Base-by-base conservation (phyloP, 2,797 vertebrate genomes). In the Darevskia nairensis region DNA sequence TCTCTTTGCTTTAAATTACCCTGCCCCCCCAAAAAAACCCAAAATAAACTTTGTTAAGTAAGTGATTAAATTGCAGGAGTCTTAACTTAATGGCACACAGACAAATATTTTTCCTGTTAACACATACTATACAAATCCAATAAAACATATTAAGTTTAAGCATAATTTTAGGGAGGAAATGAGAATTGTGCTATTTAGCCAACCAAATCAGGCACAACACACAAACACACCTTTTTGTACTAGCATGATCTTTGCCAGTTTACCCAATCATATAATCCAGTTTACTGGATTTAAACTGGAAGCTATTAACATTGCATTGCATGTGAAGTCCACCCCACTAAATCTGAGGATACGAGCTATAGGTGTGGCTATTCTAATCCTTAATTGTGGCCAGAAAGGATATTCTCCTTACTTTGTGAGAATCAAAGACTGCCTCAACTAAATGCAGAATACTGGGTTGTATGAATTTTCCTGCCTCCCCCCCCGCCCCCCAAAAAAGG, bases 61-160 rank as follows among this genome's bases (percentile, higher is more conserved):
- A 35, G 50, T 55, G 50, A 55, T 55, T 15, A 55, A 55, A 55
- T 15, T 15, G 50, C 50, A 55, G 50, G 50, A 55, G 13, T 55
- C 13, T 55, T 55, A 55, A 55, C 13, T 15, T 55, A 55, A 55
- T 1, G 50, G 15, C 50, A 55, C 13, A 55, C 50, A 55, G 50
- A 55, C 50, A 35, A 35, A 55, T 15, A 55, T 55, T 55, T 55
- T 15, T 13, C 50, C 50, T 55, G 50, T 55, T 55, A 55, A 55
- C 50, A 55, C 50, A 55, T 55, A 55, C 13, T 55, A 55, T 15
- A 3, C 50, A 55, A 55, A 15, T 15, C 11, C 11, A 50, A 50
- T 75, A 93, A 94, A 89, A 17, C 76, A 86, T 2, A 50, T 46
- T 89, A 82, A 50, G 32, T 9, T 72, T 82, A 61, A 1, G 46